Conservation (phyloP, 2,113 vertebrate species). For the Notothenia rossii region DNA sequence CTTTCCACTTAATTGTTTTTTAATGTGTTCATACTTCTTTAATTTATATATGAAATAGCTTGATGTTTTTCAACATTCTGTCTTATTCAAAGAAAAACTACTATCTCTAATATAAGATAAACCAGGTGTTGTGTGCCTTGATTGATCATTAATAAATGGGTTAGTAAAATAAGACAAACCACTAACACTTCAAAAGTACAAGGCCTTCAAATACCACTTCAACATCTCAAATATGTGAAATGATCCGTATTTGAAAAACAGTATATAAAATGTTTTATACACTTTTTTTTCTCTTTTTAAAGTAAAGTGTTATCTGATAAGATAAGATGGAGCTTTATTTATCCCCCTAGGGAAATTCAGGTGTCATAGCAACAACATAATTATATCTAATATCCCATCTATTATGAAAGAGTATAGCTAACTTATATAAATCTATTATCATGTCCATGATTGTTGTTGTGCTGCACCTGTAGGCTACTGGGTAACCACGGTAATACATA, state of each 20-base stretch:
- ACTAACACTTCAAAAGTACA: neutral
- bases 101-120: neutral
- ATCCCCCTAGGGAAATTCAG: too few relatives aligned
- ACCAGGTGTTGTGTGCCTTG: neutral
- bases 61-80: neutral
- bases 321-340: too few relatives aligned
- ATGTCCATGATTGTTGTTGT: neutral
- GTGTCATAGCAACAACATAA: neutral
- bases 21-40: slow-evolving; percentile 29
- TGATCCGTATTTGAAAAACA: neutral
- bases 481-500: neutral
- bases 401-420: neutral
- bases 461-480: neutral
- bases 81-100: neutral
- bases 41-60: neutral
- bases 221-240: neutral
- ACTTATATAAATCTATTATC: neutral
- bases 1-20: neutral
- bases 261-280: slow-evolving; percentile 1
- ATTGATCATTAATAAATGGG: slow-evolving; percentile 5
- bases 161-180: neutral
- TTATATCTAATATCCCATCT: neutral
- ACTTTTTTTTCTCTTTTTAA: neutral
- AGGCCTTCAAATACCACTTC: neutral
- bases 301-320: too few relatives aligned